Base-by-base conservation (phyloP, 2,113 vertebrate species). In the Sorex araneus region DNA sequence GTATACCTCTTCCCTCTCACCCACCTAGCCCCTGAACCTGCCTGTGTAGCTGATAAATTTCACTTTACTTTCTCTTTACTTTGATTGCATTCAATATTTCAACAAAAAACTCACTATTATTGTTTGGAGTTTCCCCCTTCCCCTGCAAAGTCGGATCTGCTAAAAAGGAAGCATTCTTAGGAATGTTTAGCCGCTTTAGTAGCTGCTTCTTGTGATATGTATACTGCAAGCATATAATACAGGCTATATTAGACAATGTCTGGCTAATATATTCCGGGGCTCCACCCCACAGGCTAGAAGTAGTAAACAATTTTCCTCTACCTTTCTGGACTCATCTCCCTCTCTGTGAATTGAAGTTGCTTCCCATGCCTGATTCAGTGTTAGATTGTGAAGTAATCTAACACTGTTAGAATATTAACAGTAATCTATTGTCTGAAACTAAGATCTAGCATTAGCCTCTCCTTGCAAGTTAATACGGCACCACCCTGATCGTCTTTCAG, bases 121-220 rank as follows among this genome's bases (percentile, higher is more conserved):
- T n/a, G n/a, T n/a, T n/a, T n/a, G n/a, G n/a, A n/a, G n/a, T n/a
- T n/a, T n/a, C n/a, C n/a, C n/a, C n/a, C n/a, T n/a, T n/a, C n/a
- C n/a, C n/a, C n/a, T n/a, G n/a, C n/a, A n/a, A n/a, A n/a, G n/a
- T n/a, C n/a, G n/a, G n/a, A n/a, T n/a, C n/a, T n/a, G n/a, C n/a
- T n/a, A n/a, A n/a, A n/a, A n/a, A n/a, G n/a, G n/a, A n/a, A n/a
- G n/a, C n/a, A 27, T 5, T 64, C 32, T 47, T 50, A 2, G 67
- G 43, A 84, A 60, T 80, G 78, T 84, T 86, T 67, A 83, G 40
- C 2, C 28, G 28, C 45, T 90, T 71, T 47, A 76, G 9, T 85
- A 66, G 21, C 23, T 79, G n/a, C 54, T 89, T 89, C 30, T 83
- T 73, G 19, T 21, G 27, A 75, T 79, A 12, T 45, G 54, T 63